These are phyloP conservation scores for Pteria penguin DNA, from an alignment of 2,888 invertebrate genomes.

Conservation along the genomic window DNA sequence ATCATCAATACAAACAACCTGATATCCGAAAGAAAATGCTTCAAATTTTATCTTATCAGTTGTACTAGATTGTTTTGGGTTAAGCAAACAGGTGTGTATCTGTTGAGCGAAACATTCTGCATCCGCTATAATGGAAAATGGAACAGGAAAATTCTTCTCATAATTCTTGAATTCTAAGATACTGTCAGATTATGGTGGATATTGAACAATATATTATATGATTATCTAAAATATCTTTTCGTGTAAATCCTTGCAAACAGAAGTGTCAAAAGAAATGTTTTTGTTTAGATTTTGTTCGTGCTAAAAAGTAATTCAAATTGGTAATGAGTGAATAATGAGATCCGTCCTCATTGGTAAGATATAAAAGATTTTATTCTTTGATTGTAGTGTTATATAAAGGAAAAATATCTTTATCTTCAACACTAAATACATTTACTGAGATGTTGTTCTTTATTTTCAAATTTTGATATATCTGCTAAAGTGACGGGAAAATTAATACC, in stretches of 20 bases:
- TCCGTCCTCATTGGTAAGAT: neutral
- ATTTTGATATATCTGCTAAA: constrained; percentile 33
- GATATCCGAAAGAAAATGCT: constrained; percentile 36
- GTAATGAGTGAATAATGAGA: constrained; percentile 7
- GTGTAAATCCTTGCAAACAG: constrained; percentile 40
- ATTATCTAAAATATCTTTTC: too few relatives aligned
- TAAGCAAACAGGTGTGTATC: constrained; percentile 20
- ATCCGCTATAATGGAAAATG: constrained; percentile 35
- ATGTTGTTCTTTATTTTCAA: too few relatives aligned
- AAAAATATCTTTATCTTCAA: constrained; percentile 28
- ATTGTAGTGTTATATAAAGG: constrained; percentile 17
- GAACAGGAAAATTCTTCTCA: constrained; percentile 23
- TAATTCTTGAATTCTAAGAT: constrained; percentile 27
- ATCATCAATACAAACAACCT: constrained; percentile 26
- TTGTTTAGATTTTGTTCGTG: too few relatives aligned
- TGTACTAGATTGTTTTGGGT: constrained; percentile 20
- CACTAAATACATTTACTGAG: too few relatives aligned
- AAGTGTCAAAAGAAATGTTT: constrained; percentile 18
- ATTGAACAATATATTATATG: too few relatives aligned
- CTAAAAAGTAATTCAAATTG: constrained; percentile 6
- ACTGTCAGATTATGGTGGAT: too few relatives aligned
- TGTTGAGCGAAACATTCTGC: constrained; percentile 29
- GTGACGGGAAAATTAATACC: too few relatives aligned
- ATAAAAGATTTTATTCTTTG: constrained; percentile 2
- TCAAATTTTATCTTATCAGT: too few relatives aligned